Conservation (phyloP, 2,113 vertebrate genomes). For the Tretioscincus oriximinensis region DNA sequence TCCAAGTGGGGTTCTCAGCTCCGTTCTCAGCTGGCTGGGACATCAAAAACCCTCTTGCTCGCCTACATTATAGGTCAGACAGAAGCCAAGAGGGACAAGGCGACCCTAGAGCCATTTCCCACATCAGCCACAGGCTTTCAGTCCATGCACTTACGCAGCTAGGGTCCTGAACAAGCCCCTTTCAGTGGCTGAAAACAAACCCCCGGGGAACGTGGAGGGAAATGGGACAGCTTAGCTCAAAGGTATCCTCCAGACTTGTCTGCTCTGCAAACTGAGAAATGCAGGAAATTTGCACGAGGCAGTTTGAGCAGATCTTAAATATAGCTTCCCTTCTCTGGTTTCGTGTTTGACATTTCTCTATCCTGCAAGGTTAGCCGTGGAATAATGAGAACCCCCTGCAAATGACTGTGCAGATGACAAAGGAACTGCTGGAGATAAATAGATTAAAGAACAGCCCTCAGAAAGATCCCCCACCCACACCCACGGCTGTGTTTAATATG, state of each 20-base stretch:
- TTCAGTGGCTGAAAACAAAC: not conserved
- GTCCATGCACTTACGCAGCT: not conserved
- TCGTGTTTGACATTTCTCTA: conserved; percentile 24
- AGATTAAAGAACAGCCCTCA: not conserved
- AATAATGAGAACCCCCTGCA: not conserved
- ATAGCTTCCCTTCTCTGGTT: conserved; percentile 22
- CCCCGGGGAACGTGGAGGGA: too few species aligned
- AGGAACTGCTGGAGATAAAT: not conserved
- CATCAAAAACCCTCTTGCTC: not conserved
- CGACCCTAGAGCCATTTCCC: not conserved
- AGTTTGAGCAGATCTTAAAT: not conserved
- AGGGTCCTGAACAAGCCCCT: not conserved
- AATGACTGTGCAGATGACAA: not conserved
- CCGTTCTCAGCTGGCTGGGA: conserved; percentile 12
- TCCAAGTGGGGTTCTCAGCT: conserved; percentile 1
- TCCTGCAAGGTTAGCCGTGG: not conserved
- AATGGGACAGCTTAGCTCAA: not conserved
- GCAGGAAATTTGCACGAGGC: not conserved
- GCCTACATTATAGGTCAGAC: not conserved
- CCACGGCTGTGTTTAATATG: too few species aligned
- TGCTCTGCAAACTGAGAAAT: not conserved
- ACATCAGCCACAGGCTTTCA: not conserved
- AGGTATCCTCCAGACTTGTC: not conserved
- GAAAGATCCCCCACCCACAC: not conserved
- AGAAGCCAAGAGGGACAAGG: not conserved